Percentiles rank a stretch among this genome's conserved stretches.
phyloP scores from a whole-genome alignment of 2,797 vertebrate genomes.

The Fundulus diaphanus region DNA sequence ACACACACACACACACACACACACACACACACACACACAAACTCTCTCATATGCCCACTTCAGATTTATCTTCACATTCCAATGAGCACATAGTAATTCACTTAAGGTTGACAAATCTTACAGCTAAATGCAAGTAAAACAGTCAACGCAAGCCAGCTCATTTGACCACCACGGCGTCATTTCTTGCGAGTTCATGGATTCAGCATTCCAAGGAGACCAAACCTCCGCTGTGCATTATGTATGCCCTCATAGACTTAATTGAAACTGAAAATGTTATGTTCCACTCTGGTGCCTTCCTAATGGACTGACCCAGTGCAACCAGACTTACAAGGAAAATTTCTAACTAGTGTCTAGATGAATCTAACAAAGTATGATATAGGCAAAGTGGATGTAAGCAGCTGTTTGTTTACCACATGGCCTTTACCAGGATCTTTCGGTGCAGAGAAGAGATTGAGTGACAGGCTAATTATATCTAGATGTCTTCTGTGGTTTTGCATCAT shows the following conservation, averaged over 20 bases:
- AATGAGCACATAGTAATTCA: slow-evolving; percentile 57
- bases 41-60: slow-evolving; percentile 10
- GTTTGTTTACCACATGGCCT: slow-evolving; percentile 27
- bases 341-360: slow-evolving; percentile 55
- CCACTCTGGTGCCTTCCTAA: slow-evolving; percentile 78
- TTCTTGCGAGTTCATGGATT: slow-evolving; percentile 58
- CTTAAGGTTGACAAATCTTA: slow-evolving; percentile 61
- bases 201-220: slow-evolving; percentile 58
- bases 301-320: slow-evolving; percentile 74
- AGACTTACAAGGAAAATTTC: slow-evolving; percentile 77
- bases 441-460: slow-evolving; percentile 52
- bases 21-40: neutral
- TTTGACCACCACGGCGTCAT: slow-evolving; percentile 45
- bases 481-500: slow-evolving; percentile 54
- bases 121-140: slow-evolving; percentile 34
- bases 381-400: slow-evolving; percentile 26
- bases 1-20: slow-evolving; percentile 1
- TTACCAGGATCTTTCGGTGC: slow-evolving; percentile 33
- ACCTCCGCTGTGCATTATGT: slow-evolving; percentile 77
- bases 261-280: slow-evolving; percentile 88
- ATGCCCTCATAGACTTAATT: slow-evolving; percentile 81
- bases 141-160: slow-evolving; percentile 44
- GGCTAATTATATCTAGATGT: slow-evolving; percentile 59
- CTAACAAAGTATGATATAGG: slow-evolving; percentile 21
- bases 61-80: slow-evolving; percentile 51